Percentiles rank a stretch among this genome's conserved stretches.
Conservation (phyloP, 2,888 invertebrate genomes). For the Tipula helvola region DNA sequence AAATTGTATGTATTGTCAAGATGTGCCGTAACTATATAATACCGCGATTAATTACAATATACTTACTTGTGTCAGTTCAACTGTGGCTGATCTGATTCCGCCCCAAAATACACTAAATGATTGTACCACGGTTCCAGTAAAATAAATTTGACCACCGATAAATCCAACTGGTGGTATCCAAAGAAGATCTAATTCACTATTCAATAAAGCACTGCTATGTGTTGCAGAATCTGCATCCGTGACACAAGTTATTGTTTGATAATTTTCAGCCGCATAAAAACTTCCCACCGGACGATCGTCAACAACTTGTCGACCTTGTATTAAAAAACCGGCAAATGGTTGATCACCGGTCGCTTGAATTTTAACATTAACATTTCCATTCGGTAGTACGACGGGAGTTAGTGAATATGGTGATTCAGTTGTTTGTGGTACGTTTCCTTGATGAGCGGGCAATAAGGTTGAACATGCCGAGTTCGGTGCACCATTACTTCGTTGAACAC, state of each 20-base stretch:
- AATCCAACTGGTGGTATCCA: conserved; percentile 68
- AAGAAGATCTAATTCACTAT: conserved; percentile 52
- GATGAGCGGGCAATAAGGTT: conserved; percentile 49
- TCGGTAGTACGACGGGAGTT: conserved; percentile 36
- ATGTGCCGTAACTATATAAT: conserved; percentile 22
- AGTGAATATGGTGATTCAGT: conserved; percentile 43
- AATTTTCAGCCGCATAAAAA: conserved; percentile 33
- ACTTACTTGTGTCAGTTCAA: conserved; percentile 47
- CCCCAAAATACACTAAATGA: conserved; percentile 53
- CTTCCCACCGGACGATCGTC: conserved; percentile 30
- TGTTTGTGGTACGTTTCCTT: conserved; percentile 42
- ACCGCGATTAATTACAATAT: conserved; percentile 17
- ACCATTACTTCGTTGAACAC: conserved; percentile 29
- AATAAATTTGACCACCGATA: conserved; percentile 63
- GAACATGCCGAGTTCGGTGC: conserved; percentile 35
- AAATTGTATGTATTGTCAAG: conserved; percentile 24
- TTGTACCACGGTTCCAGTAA: conserved; percentile 50
- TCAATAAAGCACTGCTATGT: conserved; percentile 49
- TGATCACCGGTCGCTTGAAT: conserved; percentile 37
- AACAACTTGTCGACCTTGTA: conserved; percentile 38
- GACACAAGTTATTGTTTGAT: conserved; percentile 51
- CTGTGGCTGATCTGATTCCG: conserved; percentile 53
- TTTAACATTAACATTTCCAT: conserved; percentile 36
- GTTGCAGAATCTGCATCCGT: conserved; percentile 52
- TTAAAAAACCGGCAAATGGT: conserved; percentile 39